Conservation (phyloP, 2,797 vertebrate genomes). For the Chelon labrosus region DNA sequence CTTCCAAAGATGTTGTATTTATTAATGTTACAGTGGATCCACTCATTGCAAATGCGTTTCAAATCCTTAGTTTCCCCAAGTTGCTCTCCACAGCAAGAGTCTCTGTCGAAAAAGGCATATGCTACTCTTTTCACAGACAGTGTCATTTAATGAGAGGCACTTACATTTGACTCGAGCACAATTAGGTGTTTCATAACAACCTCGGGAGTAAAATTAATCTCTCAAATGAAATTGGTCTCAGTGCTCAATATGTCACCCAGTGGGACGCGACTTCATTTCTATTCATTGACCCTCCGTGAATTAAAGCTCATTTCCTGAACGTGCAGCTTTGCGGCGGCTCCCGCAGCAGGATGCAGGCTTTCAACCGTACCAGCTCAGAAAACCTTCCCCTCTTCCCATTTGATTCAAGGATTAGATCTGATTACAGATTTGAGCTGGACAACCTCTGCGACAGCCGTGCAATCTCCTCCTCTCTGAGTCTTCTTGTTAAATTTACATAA, state of each 20-base stretch:
- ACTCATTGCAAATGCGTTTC: constrained; percentile 15
- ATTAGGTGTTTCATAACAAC: constrained; percentile 82
- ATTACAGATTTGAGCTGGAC: constrained; percentile 73
- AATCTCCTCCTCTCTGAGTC: constrained; percentile 52
- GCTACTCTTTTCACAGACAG: constrained; percentile 57
- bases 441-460: constrained; percentile 52
- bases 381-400: constrained; percentile 65
- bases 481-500: constrained; percentile 70
- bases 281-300: constrained; percentile 78
- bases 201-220: constrained; percentile 87
- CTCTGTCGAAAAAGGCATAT: constrained; percentile 60
- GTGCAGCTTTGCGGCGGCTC: constrained; percentile 60
- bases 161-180: constrained; percentile 78
- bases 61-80: constrained; percentile 17
- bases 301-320: constrained; percentile 84
- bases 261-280: constrained; percentile 82
- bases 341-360: constrained; percentile 72
- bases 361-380: constrained; percentile 58
- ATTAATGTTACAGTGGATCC: not conserved
- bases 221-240: constrained; percentile 83
- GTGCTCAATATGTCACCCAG: constrained; percentile 78
- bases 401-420: constrained; percentile 80
- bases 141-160: constrained; percentile 81
- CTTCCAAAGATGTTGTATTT: constrained; percentile 9
- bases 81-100: constrained; percentile 8